Conservation (phyloP, 2,113 vertebrate species). For the Oryzias celebensis region DNA sequence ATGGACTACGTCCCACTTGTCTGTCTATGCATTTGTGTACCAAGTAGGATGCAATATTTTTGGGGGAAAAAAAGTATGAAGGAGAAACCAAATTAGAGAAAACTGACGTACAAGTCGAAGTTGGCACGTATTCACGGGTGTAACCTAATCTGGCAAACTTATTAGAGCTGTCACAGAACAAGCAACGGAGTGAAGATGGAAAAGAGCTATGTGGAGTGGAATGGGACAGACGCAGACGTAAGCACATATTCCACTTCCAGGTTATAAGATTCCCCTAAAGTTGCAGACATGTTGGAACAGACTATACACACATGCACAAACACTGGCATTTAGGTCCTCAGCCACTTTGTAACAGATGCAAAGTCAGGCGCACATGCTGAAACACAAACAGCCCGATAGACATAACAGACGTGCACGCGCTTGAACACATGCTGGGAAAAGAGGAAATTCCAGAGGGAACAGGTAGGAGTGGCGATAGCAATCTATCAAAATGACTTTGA, state of each 20-base stretch:
- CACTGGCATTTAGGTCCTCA: conserved; percentile 44
- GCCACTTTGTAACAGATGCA: conserved; percentile 68
- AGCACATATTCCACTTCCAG: conserved; percentile 77
- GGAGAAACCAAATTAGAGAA: conserved; percentile 53
- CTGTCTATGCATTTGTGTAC: conserved; percentile 34
- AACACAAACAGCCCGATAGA: conserved; percentile 71
- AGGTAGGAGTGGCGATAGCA: conserved; percentile 75
- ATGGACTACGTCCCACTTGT: conserved; percentile 48
- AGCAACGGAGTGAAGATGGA: conserved; percentile 21
- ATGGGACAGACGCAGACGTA: conserved; percentile 75
- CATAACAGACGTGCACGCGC: conserved; percentile 70
- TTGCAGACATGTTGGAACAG: conserved; percentile 77
- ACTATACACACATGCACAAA: conserved; percentile 57
- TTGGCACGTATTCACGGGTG: conserved; percentile 65
- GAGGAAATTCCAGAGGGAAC: conserved; percentile 75
- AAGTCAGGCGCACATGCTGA: conserved; percentile 71
- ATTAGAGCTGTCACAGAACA: conserved; percentile 76
- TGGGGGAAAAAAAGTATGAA: conserved; percentile 30
- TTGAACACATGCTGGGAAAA: conserved; percentile 55
- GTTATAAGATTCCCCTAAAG: conserved; percentile 80
- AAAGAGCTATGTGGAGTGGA: conserved; percentile 56
- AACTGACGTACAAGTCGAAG: conserved; percentile 54
- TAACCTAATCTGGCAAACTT: conserved; percentile 76
- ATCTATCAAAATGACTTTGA: conserved; percentile 72
- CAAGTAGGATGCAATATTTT: conserved; percentile 42